phyloP scores from a whole-genome alignment of 1,140 invertebrate species.

The Nasonia longicornis region DNA sequence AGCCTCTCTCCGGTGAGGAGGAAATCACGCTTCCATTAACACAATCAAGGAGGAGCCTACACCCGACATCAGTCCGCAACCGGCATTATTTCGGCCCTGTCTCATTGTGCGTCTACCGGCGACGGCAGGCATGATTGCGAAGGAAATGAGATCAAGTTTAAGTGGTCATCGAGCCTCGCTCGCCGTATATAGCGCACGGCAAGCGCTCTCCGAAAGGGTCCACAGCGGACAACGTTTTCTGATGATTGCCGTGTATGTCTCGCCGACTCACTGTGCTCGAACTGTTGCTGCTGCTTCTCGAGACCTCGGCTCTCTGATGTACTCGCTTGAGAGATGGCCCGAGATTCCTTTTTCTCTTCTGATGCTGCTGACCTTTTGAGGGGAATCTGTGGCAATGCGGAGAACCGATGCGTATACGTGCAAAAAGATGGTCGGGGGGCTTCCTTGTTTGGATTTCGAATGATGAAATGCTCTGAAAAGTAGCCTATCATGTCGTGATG shows the following conservation, averaged over 20 bases:
- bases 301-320: neutral
- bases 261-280: neutral
- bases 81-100: slow-evolving; percentile 19
- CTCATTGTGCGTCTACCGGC: neutral
- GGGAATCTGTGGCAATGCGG: neutral
- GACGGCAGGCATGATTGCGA: slow-evolving; percentile 52
- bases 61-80: slow-evolving; percentile 26
- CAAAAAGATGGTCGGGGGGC: neutral
- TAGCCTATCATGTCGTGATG: neutral
- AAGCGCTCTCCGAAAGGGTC: slow-evolving; percentile 41
- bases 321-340: neutral
- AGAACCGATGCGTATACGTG: neutral
- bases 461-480: neutral
- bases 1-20: slow-evolving; percentile 34
- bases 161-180: slow-evolving; percentile 48
- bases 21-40: slow-evolving; percentile 57
- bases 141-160: slow-evolving; percentile 65
- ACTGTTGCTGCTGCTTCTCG: neutral
- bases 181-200: slow-evolving; percentile 45
- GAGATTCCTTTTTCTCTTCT: neutral
- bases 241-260: slow-evolving; percentile 14
- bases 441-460: neutral
- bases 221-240: slow-evolving; percentile 16
- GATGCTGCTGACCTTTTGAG: neutral
- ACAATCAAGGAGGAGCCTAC: slow-evolving; percentile 55